A percentile compares a stretch with the other conserved stretches of the same genome.
Conservation (phyloP, 2,113 vertebrate species). For the Lucifuga dentata region DNA sequence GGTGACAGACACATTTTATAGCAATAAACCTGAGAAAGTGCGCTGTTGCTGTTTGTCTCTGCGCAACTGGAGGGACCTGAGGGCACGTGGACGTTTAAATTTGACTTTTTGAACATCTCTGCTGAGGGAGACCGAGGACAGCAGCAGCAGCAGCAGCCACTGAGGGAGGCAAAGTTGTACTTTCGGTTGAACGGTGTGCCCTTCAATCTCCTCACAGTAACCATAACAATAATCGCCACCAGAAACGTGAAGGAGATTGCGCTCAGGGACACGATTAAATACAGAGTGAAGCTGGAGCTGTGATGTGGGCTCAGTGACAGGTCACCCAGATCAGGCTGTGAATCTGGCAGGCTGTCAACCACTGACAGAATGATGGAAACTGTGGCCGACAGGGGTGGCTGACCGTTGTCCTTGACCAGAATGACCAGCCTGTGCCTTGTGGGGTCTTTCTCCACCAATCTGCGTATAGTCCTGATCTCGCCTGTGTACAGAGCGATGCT, state of each 20-base stretch:
- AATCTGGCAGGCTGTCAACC: constrained; percentile 90
- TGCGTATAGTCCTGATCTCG: constrained; percentile 87
- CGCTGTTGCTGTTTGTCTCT: constrained; percentile 64
- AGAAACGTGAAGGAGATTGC: constrained; percentile 89
- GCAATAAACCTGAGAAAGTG: constrained; percentile 85
- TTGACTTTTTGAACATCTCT: constrained; percentile 84
- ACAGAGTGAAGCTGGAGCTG: constrained; percentile 83
- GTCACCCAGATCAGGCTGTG: constrained; percentile 85
- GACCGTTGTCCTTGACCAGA: constrained; percentile 88
- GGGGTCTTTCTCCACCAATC: constrained; percentile 85
- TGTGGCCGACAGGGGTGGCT: constrained; percentile 91
- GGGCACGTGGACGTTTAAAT: constrained; percentile 77
- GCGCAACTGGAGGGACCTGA: constrained; percentile 64
- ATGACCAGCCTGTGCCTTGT: constrained; percentile 84
- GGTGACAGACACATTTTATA: constrained; percentile 90
- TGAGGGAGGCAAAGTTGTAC: constrained; percentile 63
- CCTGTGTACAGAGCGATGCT: constrained; percentile 85
- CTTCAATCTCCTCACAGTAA: constrained; percentile 82
- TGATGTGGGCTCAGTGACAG: constrained; percentile 81
- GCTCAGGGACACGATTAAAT: constrained; percentile 89
- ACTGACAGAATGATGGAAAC: constrained; percentile 89
- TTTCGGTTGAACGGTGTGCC: constrained; percentile 68
- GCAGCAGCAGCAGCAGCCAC: constrained; percentile 77
- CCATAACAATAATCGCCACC: constrained; percentile 88
- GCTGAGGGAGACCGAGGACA: constrained; percentile 58